A percentile compares a stretch with the other conserved stretches of the same genome.
Evolutionary conservation across 2,797 vertebrate species (phyloP).

Genomic region (Zalophus californianus): DNA sequence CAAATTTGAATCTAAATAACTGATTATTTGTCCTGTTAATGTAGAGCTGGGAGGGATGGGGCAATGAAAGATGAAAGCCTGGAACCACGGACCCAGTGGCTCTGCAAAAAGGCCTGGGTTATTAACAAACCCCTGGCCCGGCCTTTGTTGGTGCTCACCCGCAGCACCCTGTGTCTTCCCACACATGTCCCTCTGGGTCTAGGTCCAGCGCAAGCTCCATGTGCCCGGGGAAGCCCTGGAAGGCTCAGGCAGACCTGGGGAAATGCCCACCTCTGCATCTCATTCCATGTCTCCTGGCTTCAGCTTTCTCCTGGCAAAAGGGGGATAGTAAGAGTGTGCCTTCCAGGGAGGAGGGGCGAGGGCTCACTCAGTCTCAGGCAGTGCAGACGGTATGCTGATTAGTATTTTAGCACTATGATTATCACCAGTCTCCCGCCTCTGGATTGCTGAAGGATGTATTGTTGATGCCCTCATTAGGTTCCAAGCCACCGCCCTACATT

Average conservation of each 20-base stretch:
- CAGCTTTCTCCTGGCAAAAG: neutral
- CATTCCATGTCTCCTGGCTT: neutral
- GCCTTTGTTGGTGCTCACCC: no score
- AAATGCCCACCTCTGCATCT: neutral
- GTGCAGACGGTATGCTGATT: fast-evolving
- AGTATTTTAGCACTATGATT: neutral
- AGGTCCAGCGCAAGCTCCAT: neutral
- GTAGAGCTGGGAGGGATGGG: slow-evolving; percentile 17
- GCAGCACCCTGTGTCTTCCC: neutral
- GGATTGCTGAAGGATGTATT: neutral
- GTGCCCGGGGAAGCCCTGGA: neutral
- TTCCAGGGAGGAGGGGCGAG: no score
- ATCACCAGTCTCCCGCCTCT: neutral
- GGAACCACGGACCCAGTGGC: neutral
- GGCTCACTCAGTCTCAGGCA: no score
- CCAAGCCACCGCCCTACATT: neutral
- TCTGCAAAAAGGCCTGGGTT: neutral
- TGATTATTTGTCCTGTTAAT: slow-evolving; percentile 78
- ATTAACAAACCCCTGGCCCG: no score
- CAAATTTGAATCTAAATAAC: slow-evolving; percentile 76
- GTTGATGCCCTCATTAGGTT: neutral
- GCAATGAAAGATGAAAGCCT: neutral
- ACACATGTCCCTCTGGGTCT: neutral
- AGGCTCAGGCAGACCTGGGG: neutral
- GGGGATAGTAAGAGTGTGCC: neutral